Percentiles rank a stretch among this genome's conserved stretches.
Evolutionary conservation across 2,113 vertebrate species (phyloP).

Genomic region (Hippocampus guttulatus): DNA sequence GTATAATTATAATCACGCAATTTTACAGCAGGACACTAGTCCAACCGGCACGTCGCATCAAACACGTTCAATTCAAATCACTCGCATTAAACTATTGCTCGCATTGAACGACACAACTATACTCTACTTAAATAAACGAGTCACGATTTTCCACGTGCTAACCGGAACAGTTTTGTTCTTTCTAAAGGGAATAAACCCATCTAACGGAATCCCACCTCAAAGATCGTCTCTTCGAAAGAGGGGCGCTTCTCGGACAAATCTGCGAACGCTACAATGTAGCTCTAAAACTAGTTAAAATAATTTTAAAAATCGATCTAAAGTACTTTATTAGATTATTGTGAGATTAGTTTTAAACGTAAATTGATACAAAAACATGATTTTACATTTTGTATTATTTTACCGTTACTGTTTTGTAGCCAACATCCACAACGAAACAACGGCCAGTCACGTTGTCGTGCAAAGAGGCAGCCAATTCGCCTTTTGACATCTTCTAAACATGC

Average conservation of each 20-base stretch:
- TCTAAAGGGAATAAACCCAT: background rate
- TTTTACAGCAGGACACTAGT: background rate
- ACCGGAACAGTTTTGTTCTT: background rate
- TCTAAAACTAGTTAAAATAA: background rate
- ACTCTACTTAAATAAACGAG: background rate
- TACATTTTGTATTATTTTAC: too few relatives aligned
- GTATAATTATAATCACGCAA: background rate
- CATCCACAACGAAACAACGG: background rate
- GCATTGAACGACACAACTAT: background rate
- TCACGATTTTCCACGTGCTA: background rate
- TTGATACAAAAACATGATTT: background rate
- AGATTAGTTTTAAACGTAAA: too few relatives aligned
- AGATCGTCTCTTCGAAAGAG: background rate
- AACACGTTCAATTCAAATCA: background rate
- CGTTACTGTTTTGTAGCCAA: background rate
- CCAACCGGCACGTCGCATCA: background rate
- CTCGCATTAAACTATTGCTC: background rate
- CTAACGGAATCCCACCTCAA: conserved; percentile 1
- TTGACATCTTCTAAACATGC: background rate
- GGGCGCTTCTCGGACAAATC: background rate
- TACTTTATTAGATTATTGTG: background rate
- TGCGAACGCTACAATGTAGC: background rate
- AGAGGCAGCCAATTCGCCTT: background rate
- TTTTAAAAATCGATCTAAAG: background rate
- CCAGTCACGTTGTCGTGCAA: background rate